These are phyloP conservation scores for Mellilla xanthometata DNA, from an alignment of 2,888 invertebrate genomes.

Conservation along the genomic window DNA sequence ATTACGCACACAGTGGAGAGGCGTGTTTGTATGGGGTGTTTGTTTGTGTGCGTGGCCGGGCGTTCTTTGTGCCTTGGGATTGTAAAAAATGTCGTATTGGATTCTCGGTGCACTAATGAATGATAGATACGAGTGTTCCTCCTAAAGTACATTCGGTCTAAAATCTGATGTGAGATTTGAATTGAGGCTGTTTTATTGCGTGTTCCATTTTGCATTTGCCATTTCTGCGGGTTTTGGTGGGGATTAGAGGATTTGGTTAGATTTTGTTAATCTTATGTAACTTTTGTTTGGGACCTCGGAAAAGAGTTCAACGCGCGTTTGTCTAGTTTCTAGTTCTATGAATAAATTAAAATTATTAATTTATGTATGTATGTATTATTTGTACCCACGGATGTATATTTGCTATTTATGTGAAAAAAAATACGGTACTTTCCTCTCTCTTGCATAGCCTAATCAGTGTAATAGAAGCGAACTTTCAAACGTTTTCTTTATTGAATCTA, in stretches of 20 bases:
- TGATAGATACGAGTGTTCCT: slow-evolving; percentile 74
- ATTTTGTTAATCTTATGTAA: background rate
- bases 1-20: slow-evolving; percentile 52
- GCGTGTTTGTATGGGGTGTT: slow-evolving; percentile 53
- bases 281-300: slow-evolving; percentile 10
- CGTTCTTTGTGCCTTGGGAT: slow-evolving; percentile 79
- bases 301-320: slow-evolving; percentile 25
- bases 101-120: slow-evolving; percentile 81
- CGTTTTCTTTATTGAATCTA: too few species aligned
- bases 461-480: too few species aligned
- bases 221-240: slow-evolving; percentile 26
- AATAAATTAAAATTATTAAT: too few species aligned
- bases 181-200: slow-evolving; percentile 41
- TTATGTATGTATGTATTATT: too few species aligned
- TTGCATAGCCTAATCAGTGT: too few species aligned
- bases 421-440: too few species aligned
- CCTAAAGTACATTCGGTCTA: slow-evolving; percentile 52
- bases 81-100: slow-evolving; percentile 83
- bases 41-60: slow-evolving; percentile 65
- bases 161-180: slow-evolving; percentile 69
- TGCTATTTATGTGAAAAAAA: too few species aligned
- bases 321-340: too few species aligned
- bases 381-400: too few species aligned
- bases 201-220: slow-evolving; percentile 35
- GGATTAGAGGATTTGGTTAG: slow-evolving; percentile 3